Evolutionary conservation across 2,888 invertebrate genomes (phyloP).

Genomic region (Dastarcus helophoroides): DNA sequence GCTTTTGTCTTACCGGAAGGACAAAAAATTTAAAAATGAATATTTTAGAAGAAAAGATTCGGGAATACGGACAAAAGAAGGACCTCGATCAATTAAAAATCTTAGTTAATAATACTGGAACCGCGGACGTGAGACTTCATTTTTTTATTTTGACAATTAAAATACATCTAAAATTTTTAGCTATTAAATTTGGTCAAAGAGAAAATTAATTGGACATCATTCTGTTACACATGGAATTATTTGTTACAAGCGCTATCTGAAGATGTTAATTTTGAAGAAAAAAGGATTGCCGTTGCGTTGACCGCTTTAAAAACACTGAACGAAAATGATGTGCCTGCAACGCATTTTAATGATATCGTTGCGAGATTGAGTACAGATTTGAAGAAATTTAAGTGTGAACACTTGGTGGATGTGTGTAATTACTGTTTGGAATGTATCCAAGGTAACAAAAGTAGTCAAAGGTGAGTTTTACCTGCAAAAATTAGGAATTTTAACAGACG

Average conservation of each 20-base stretch:
- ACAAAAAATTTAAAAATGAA: too few relatives aligned
- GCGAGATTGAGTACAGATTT: conserved; percentile 41
- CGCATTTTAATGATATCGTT: conserved; percentile 39
- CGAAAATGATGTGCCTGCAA: conserved; percentile 19
- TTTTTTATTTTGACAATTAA: background rate
- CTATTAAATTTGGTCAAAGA: conserved; percentile 20
- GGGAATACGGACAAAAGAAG: background rate
- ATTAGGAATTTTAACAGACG: too few relatives aligned
- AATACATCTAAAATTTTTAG: conserved; percentile 17
- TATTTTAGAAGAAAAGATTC: background rate
- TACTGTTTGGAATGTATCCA: conserved; percentile 44
- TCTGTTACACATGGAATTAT: conserved; percentile 28
- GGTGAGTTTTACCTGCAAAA: too few relatives aligned
- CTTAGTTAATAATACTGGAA: too few relatives aligned
- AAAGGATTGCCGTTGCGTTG: conserved; percentile 22
- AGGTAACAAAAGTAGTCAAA: too few relatives aligned
- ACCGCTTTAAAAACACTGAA: conserved; percentile 25
- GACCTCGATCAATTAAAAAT: background rate
- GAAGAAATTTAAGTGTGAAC: conserved; percentile 39
- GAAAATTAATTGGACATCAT: conserved; percentile 20
- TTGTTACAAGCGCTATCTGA: conserved; percentile 26
- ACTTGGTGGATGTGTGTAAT: conserved; percentile 44
- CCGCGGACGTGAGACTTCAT: background rate
- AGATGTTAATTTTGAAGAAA: conserved; percentile 21
- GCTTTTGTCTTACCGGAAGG: too few relatives aligned